A percentile compares a stretch with the other conserved stretches of the same genome.
These are phyloP conservation scores for Contarinia nasturtii DNA, from an alignment of 1,140 invertebrate genomes.

Conservation along the genomic window DNA sequence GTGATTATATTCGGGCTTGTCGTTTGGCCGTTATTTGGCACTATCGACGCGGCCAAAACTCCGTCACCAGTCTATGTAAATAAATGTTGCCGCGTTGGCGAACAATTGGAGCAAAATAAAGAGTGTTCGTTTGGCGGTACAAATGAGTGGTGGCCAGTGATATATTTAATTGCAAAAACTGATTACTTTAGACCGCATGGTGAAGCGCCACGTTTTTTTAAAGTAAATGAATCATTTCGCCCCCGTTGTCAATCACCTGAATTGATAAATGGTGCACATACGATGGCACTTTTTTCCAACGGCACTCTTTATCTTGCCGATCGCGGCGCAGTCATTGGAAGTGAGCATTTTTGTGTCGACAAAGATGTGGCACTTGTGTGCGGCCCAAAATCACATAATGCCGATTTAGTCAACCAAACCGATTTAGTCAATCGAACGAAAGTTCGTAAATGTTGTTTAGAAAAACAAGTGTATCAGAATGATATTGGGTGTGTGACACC, in stretches of 20 bases:
- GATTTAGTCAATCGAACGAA: slow-evolving; percentile 10
- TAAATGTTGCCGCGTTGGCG: slow-evolving; percentile 21
- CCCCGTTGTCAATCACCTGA: slow-evolving; percentile 6
- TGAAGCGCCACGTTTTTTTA: slow-evolving; percentile 15
- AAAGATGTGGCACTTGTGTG: slow-evolving; percentile 34
- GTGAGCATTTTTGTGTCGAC: slow-evolving; percentile 36
- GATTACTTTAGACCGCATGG: slow-evolving; percentile 15
- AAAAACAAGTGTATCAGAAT: slow-evolving; percentile 27
- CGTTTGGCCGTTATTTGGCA: no score
- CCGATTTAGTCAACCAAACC: slow-evolving; percentile 16
- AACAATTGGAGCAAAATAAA: slow-evolving; percentile 13
- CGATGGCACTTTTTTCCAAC: slow-evolving; percentile 27
- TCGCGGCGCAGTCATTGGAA: slow-evolving; percentile 17
- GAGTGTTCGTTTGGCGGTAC: slow-evolving; percentile 14
- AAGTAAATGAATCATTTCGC: slow-evolving; percentile 12
- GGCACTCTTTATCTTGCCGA: slow-evolving; percentile 31
- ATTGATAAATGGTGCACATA: slow-evolving; percentile 3
- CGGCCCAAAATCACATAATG: slow-evolving; percentile 13
- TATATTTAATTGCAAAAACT: slow-evolving; percentile 12
- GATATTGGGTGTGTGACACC: no score
- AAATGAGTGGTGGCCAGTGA: slow-evolving; percentile 16
- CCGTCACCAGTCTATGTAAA: slow-evolving; percentile 14
- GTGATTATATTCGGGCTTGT: no score
- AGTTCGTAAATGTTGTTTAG: slow-evolving; percentile 36
- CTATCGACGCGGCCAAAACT: slow-evolving; percentile 3